Percentiles rank a stretch among this genome's conserved stretches.
These are phyloP conservation scores for Ephialtes manifestator DNA, from an alignment of 2,888 invertebrate species.

Conservation along the genomic window DNA sequence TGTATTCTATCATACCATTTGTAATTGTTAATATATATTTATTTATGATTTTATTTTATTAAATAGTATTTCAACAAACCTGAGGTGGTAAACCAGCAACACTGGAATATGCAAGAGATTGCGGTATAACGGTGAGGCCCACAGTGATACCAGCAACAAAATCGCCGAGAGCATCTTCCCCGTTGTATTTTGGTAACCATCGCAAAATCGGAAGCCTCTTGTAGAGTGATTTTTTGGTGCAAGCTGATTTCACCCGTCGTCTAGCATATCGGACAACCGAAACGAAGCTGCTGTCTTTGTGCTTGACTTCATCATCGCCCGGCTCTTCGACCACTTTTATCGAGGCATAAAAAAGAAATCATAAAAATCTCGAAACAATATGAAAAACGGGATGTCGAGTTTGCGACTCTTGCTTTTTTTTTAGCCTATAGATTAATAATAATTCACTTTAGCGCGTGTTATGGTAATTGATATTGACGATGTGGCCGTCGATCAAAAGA, in stretches of 20 bases:
- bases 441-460: background rate
- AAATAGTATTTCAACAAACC: slow-evolving; percentile 83
- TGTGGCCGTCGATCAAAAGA: background rate
- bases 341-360: slow-evolving; percentile 22
- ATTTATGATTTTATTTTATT: background rate
- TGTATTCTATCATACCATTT: too few species aligned
- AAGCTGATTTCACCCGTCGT: slow-evolving; percentile 86
- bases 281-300: slow-evolving; percentile 80
- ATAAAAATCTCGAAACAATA: background rate
- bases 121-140: slow-evolving; percentile 97
- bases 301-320: slow-evolving; percentile 78
- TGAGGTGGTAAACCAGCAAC: slow-evolving; percentile 92
- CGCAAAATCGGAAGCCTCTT: slow-evolving; percentile 91
- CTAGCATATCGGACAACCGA: slow-evolving; percentile 85
- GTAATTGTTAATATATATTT: background rate
- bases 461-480: background rate
- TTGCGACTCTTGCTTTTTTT: background rate
- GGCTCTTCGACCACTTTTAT: slow-evolving; percentile 83
- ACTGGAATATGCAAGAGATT: slow-evolving; percentile 93
- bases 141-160: slow-evolving; percentile 96
- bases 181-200: slow-evolving; percentile 93
- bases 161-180: slow-evolving; percentile 93
- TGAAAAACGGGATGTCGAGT: background rate
- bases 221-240: slow-evolving; percentile 91
- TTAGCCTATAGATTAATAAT: background rate